phyloP scores from a whole-genome alignment of 2,888 invertebrate species.

The Lomographa bimaculata region DNA sequence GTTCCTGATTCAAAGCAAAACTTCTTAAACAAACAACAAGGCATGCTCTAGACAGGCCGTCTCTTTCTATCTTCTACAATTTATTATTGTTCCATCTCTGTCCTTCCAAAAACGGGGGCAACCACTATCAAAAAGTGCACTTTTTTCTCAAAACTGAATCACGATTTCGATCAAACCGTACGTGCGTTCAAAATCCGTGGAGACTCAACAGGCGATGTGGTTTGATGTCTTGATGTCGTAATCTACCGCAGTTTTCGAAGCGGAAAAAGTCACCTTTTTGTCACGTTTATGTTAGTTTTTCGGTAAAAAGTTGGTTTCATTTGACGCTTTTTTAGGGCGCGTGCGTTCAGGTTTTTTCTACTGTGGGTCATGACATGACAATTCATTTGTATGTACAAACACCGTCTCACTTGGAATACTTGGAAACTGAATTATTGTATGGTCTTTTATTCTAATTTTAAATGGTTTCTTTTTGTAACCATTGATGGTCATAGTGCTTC shows the following conservation, averaged over 20 bases:
- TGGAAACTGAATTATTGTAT: too few relatives aligned
- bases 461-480: too few relatives aligned
- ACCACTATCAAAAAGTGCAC: conserved; percentile 38
- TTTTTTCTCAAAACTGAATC: conserved; percentile 51
- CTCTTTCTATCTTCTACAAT: conserved; percentile 3
- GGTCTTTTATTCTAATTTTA: too few relatives aligned
- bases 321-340: conserved; percentile 40
- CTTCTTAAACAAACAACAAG: conserved; percentile 7
- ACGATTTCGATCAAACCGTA: conserved; percentile 60
- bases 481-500: too few relatives aligned
- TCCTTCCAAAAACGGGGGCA: conserved; percentile 5
- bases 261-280: conserved; percentile 45
- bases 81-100: conserved; percentile 5
- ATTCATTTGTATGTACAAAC: conserved; percentile 9
- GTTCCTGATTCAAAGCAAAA: conserved; percentile 25
- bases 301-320: conserved; percentile 46
- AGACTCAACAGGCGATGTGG: conserved; percentile 54
- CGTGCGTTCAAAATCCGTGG: conserved; percentile 60
- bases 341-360: conserved; percentile 41
- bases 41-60: conserved; percentile 1
- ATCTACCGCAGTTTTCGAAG: conserved; percentile 24
- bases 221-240: conserved; percentile 56
- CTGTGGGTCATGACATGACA: conserved; percentile 25
- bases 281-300: conserved; percentile 50
- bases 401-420: too few relatives aligned